Base-by-base conservation (phyloP, 2,113 vertebrate species). In the Arothron firmamentum region DNA sequence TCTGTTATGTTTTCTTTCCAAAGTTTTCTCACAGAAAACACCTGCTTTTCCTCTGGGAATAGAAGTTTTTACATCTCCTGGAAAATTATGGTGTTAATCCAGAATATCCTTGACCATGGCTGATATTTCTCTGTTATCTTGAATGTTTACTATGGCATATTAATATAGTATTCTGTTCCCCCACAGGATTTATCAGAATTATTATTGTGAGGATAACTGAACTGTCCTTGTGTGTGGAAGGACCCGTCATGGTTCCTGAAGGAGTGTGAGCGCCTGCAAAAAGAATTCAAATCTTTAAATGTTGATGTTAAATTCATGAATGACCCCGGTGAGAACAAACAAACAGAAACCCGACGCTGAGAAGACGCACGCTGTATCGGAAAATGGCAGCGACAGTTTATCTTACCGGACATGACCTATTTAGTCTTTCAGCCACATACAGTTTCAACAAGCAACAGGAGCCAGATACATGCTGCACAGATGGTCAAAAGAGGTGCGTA, bases 21-120 rank as follows among this genome's bases (percentile, higher is more conserved):
- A 79, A 72, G 50, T 73, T 81, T 75, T 54, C 28, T 31, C 41
- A 62, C 19, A 62, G 20, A 50, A 67, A 66, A 61, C 23, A 45
- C 23, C 47, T 38, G 56, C 5, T 52, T 65, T 67, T 7, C 4
- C 48, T 63, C 72, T 70, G 50, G 20, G 47, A 69, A 23, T 23
- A 25, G 53, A 49, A 28, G 58, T 42, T 9, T 12, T 54, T 13
- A 15, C 34, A 34, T 52, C 48, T 47, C 21, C 45, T 23, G 41
- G 46, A 65, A 59, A 46, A 65, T 21, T 11, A 23, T 50, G 5
- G 6, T 56, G 38, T 9, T 9, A 19, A 56, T 7, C 43, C 5
- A 12, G 11, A 14, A 31, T 31, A 8, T 1, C n/a, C 46, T 48
- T 16, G 46, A 17, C 46, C 4, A 18, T 3, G 6, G 46, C 18